Evolutionary conservation across 2,888 invertebrate species (phyloP), one percentile per base, ranked within the genome.

Genomic region (Caenorhabditis macrosperma): DNA sequence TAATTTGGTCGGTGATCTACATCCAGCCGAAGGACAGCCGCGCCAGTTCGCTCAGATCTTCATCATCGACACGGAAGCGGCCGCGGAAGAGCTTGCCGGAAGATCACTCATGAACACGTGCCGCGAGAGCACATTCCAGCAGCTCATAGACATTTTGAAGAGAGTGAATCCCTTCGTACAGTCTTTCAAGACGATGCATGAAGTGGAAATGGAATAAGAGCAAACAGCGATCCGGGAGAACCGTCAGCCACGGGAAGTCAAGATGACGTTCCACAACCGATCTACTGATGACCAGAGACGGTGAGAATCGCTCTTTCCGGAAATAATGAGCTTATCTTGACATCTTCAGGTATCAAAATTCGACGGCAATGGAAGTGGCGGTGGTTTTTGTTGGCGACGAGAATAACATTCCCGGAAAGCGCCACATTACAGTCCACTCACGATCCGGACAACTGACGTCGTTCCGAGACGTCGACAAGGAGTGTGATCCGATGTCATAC

Each of bases 401-500:
- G 7, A 83, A 57, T 15, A 77, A 66, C 7, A 50, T 80, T 20
- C 82, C 81, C 0, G 72, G 35, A 9, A 48, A 26, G 85, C 90
- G 50, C 89, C 15, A 90, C 83, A 89, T 91, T 30, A 78, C 90
- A 54, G 57, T 91, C 33, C 85, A 82, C 72, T 76, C n/a, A 26
- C 81, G 69, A 83, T 81, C 81, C 55, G 82, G 84, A 38, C 61
- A 48, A 15, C 57, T 91, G 6, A 50, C 75, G 15, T 68, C 87
- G 7, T 87, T 91, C 3, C 50, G 84, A 0, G 90, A 91, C 41
- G 88, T 88, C 26, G 78, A 82, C 38, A n/a, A 89, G 91, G 52
- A 84, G 46, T 90, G 91, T 81, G 69, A 91, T 83, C 89, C 91
- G 5, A 85, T 91, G 22, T 86, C 91, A 81, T 92, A 92, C 82